These are phyloP conservation scores for Octomys mimax DNA, from an alignment of 2,797 vertebrate species.

Conservation along the genomic window DNA sequence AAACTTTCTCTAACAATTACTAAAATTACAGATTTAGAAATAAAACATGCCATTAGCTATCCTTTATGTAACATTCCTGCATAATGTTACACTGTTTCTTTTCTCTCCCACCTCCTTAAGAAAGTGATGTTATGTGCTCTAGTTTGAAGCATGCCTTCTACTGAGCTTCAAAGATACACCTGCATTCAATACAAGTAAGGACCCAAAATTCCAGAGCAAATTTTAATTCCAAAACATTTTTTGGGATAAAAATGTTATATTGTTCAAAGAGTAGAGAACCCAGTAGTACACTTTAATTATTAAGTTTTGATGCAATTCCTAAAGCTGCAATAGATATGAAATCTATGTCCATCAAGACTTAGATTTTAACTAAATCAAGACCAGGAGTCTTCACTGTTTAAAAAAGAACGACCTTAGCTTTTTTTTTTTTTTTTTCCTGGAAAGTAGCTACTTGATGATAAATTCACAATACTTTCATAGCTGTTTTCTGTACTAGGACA, in stretches of 20 bases:
- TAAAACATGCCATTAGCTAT: conserved; percentile 57
- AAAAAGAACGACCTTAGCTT: conserved; percentile 26
- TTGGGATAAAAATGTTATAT: conserved; percentile 36
- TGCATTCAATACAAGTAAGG: conserved; percentile 46
- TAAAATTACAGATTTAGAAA: conserved; percentile 65
- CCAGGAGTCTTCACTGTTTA: conserved; percentile 1
- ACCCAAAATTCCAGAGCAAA: conserved; percentile 36
- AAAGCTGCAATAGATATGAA: conserved; percentile 43
- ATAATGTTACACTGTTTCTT: conserved; percentile 60
- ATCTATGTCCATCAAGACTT: conserved; percentile 39
- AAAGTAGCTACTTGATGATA: conserved; percentile 41
- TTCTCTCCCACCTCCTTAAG: conserved; percentile 21
- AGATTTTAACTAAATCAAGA: conserved; percentile 34
- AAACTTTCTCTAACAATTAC: conserved; percentile 57
- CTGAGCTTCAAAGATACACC: conserved; percentile 21
- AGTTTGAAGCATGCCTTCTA: conserved; percentile 65
- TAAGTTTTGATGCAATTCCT: not conserved
- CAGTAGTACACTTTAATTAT: conserved; percentile 25
- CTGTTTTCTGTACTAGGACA: not conserved
- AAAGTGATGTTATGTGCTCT: conserved; percentile 62
- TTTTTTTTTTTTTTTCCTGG: conserved; percentile 34
- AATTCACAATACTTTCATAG: conserved; percentile 28
- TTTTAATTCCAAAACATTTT: conserved; percentile 50
- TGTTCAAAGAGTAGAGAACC: conserved; percentile 57
- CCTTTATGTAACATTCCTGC: not conserved